Evolutionary conservation across 2,113 vertebrate genomes (phyloP).

Genomic region (Otocyon megalotis): DNA sequence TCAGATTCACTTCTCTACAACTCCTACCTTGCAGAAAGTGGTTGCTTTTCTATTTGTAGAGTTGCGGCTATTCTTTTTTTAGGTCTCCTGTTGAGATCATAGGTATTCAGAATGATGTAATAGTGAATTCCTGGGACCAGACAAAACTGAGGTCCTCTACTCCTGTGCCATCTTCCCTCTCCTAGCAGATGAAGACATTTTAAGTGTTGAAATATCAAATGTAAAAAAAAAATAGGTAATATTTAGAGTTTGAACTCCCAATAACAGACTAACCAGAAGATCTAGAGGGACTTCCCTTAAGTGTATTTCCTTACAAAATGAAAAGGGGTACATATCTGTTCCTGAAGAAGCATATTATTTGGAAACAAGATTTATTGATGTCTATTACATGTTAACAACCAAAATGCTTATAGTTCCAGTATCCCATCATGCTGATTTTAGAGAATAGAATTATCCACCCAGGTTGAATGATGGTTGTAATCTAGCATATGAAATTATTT

Average conservation of each 20-base stretch:
- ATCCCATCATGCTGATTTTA: background rate
- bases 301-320: constrained; percentile 30
- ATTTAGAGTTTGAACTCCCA: background rate
- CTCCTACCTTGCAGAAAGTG: no score
- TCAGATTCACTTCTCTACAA: no score
- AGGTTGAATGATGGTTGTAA: background rate
- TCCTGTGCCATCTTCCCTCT: no score
- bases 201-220: constrained; percentile 47
- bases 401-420: background rate
- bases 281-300: constrained; percentile 4
- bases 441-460: constrained; percentile 7
- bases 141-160: no score
- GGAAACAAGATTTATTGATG: constrained; percentile 39
- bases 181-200: constrained; percentile 2
- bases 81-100: no score
- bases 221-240: constrained; percentile 36
- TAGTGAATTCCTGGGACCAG: no score
- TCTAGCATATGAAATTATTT: constrained; percentile 24
- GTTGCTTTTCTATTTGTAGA: no score
- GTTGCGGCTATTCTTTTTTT: no score
- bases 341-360: constrained; percentile 23
- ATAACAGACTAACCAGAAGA: background rate
- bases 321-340: background rate
- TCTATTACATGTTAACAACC: constrained; percentile 30
- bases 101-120: no score